A percentile compares a stretch with the other conserved stretches of the same genome.
Conservation (phyloP, 2,113 vertebrate genomes). For the Acanthochromis polyacanthus region DNA sequence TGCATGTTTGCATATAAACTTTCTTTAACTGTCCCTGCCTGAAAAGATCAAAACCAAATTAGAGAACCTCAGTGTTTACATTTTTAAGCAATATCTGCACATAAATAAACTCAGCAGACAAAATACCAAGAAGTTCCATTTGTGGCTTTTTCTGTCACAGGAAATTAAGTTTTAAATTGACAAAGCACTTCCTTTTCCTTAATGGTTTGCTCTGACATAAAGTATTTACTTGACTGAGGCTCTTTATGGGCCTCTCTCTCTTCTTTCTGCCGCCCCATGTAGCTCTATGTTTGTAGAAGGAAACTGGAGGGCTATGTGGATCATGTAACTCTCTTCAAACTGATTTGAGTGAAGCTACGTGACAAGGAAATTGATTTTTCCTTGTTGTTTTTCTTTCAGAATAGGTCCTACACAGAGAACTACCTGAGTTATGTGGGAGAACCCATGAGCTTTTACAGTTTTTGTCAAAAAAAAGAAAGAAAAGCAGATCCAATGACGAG, state of each 20-base stretch:
- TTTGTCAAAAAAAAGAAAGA: conserved; percentile 11
- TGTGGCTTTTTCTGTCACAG: conserved; percentile 31
- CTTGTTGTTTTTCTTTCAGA: conserved; percentile 58
- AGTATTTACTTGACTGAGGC: conserved; percentile 61
- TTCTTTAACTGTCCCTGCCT: too few species aligned
- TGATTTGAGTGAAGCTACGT: conserved; percentile 59
- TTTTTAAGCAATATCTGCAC: conserved; percentile 16
- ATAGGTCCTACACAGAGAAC: conserved; percentile 27
- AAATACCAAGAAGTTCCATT: conserved; percentile 3
- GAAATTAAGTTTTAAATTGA: conserved; percentile 47
- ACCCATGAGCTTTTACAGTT: conserved; percentile 34
- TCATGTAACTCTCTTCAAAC: conserved; percentile 73
- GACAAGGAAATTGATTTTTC: conserved; percentile 73
- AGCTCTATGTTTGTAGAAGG: conserved; percentile 71
- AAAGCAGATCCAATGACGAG: conserved; percentile 22
- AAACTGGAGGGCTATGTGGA: conserved; percentile 64
- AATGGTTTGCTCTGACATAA: conserved; percentile 45
- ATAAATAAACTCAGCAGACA: conserved; percentile 7
- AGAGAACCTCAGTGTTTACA: conserved; percentile 11
- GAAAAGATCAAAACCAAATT: not conserved
- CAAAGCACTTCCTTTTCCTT: conserved; percentile 53
- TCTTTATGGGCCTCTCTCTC: conserved; percentile 22
- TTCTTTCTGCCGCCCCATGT: conserved; percentile 40
- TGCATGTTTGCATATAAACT: too few species aligned
- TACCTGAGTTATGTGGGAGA: conserved; percentile 26